Percentiles rank a stretch among this genome's conserved stretches.
phyloP scores from a whole-genome alignment of 2,888 invertebrate species.

The Acleris sparsana region DNA sequence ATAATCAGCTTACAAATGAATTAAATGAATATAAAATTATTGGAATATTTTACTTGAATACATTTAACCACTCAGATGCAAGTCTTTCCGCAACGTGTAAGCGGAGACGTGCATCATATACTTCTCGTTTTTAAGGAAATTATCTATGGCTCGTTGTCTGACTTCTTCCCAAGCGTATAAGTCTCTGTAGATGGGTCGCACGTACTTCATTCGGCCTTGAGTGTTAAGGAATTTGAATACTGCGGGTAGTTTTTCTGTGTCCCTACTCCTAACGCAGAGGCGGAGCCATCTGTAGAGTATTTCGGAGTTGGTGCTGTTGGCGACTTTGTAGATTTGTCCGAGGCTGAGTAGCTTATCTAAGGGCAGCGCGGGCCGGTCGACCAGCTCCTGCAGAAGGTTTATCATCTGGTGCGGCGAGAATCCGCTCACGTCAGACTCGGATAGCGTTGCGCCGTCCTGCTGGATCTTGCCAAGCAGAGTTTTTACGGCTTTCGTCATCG shows the following conservation, averaged over 20 bases:
- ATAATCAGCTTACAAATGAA: constrained; percentile 31
- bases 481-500: constrained; percentile 85
- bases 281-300: constrained; percentile 91
- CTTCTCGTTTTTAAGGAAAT: constrained; percentile 87
- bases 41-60: constrained; percentile 7
- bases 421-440: constrained; percentile 74
- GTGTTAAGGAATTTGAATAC: constrained; percentile 91
- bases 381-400: constrained; percentile 87
- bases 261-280: constrained; percentile 88
- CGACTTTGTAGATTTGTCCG: constrained; percentile 86
- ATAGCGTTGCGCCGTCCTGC: constrained; percentile 65
- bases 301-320: constrained; percentile 88
- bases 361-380: constrained; percentile 80
- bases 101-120: constrained; percentile 94
- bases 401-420: constrained; percentile 87
- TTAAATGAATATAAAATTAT: constrained; percentile 24
- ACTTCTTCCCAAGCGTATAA: constrained; percentile 91
- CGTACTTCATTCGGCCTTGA: constrained; percentile 96
- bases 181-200: constrained; percentile 93
- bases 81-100: constrained; percentile 89
- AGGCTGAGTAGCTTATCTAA: constrained; percentile 73
- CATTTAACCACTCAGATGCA: constrained; percentile 77
- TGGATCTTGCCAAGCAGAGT: constrained; percentile 78
- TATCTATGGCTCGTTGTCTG: constrained; percentile 86
- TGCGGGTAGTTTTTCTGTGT: constrained; percentile 85